phyloP scores from a whole-genome alignment of 2,113 vertebrate genomes.

The Cephalopholis sonnerati region DNA sequence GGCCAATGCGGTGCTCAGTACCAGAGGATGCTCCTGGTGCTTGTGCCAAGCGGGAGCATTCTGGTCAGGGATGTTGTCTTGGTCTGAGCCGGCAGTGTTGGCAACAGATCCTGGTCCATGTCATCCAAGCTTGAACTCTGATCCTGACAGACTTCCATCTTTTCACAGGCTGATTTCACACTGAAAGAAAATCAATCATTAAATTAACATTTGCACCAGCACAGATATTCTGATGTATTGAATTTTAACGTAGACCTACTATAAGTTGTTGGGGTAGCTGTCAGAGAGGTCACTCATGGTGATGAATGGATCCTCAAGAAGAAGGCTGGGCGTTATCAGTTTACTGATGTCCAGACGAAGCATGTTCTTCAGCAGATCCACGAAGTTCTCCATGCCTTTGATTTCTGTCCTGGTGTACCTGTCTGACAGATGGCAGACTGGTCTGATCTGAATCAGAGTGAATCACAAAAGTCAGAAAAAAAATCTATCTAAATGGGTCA shows the following conservation, averaged over 20 bases:
- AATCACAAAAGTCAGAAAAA: not conserved
- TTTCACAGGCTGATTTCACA: not conserved
- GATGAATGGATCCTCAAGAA: slow-evolving; percentile 5
- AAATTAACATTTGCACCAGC: not conserved
- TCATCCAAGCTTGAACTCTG: not conserved
- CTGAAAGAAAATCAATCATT: not conserved
- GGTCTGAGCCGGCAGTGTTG: not conserved
- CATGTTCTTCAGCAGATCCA: slow-evolving; percentile 18
- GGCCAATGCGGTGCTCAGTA: not conserved
- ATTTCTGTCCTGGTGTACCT: slow-evolving; percentile 19
- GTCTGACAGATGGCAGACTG: not conserved
- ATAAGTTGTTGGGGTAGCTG: not conserved
- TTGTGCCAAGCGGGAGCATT: not conserved
- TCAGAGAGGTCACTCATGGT: not conserved
- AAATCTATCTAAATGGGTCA: not conserved
- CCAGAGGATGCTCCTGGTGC: not conserved
- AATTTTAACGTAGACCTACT: slow-evolving; percentile 10
- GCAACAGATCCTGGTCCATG: not conserved
- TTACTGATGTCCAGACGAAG: not conserved
- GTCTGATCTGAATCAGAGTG: not conserved
- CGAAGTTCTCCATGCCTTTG: not conserved
- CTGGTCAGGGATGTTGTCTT: not conserved
- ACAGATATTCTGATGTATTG: not conserved
- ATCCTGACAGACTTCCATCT: slow-evolving; percentile 7
- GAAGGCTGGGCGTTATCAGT: not conserved